Evolutionary conservation across 2,797 vertebrate species (phyloP), one percentile per base, ranked within the genome.

Genomic region (Rhinatrema bivittatum): DNA sequence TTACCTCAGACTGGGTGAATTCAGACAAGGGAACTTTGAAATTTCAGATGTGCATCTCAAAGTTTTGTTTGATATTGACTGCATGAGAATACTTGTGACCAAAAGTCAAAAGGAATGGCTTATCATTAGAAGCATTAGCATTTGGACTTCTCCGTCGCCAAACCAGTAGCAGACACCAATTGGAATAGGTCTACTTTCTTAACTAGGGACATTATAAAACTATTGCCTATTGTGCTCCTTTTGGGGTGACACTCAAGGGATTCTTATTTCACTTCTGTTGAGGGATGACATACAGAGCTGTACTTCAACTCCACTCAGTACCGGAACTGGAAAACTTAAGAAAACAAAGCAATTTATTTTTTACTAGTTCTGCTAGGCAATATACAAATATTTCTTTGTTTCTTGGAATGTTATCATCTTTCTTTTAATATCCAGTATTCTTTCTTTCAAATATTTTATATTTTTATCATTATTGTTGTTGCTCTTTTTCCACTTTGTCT

Each of bases 101-200:
- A 89, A 86, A 64, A 83, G 81, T 53, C 94, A 98, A 73, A 93
- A 91, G 55, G 94, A 98, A 58, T 98, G 94, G 94, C 64, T 98
- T 20, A 97, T 97, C 47, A 97, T 98, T 57, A 85, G 87, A 37
- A 95, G 92, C 48, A 91, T 98, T 74, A 92, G 93, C 9, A 53
- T 98, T 62, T 98, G 94, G 94, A 97, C 90, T 81, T 90, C 82
- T 72, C 93, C 92, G 60, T 67, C 70, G 46, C 55, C 78, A 51
- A 89, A 62, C 69, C 80, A 84, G 60, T 90, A 66, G 81, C 53
- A 11, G 9, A 19, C 50, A 23, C 40, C 45, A n/a, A n/a, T n/a
- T 25, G 41, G 45, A 51, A 25, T 42, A 56, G 29, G 15, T 40
- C 17, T 40, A 39, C 36, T 42, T 56, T 38, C 38, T 32, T 41